A percentile compares a stretch with the other conserved stretches of the same genome.
Evolutionary conservation across 2,888 invertebrate genomes (phyloP).

Genomic region (Acanthosoma haemorrhoidale): DNA sequence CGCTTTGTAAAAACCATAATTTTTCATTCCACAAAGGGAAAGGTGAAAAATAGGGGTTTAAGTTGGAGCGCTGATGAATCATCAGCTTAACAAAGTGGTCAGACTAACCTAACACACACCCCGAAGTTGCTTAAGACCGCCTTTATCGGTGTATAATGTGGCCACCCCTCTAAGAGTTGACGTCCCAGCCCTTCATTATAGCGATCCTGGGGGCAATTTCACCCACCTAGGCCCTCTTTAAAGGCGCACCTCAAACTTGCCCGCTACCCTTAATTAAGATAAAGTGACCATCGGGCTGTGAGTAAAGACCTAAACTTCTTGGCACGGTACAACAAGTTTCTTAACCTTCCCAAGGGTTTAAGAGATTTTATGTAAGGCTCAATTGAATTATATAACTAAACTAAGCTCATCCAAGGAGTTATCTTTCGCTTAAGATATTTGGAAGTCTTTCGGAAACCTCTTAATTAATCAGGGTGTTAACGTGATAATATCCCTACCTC

Average conservation of each 20-base stretch:
- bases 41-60: conserved; percentile 1
- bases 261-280: conserved; percentile 13
- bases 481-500: no score
- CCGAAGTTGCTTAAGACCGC: background rate
- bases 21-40: no score
- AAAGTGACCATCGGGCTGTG: conserved; percentile 8
- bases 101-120: background rate
- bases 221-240: background rate
- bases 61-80: background rate
- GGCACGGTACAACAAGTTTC: no score
- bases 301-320: background rate
- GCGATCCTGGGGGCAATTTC: no score
- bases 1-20: no score
- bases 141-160: conserved; percentile 11
- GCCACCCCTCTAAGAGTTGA: background rate
- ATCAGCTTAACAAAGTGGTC: background rate
- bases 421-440: no score
- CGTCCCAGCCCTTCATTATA: background rate
- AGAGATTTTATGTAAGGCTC: no score
- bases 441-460: no score
- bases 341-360: no score
- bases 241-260: conserved; percentile 12
- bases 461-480: no score
- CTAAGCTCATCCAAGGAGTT: no score
- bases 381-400: no score